Conservation (phyloP, 2,113 vertebrate genomes). For the Danio rerio region GRCz12tu NC_133187.1:18341001-18341500, state of each 20-base stretch:
- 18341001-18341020: too few relatives aligned
- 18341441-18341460: constrained; percentile 68
- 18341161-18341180: constrained; percentile 88
- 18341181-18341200: constrained; percentile 88
- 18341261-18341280: background rate
- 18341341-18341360: constrained; percentile 62
- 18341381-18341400: constrained; percentile 84
- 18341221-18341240: constrained; percentile 89
- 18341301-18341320: background rate
- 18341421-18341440: constrained; percentile 74
- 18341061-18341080: too few relatives aligned
- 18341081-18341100: too few relatives aligned
- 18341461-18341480: constrained; percentile 59
- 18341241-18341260: constrained; percentile 65
- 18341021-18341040: too few relatives aligned
- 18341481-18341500: constrained; percentile 59
- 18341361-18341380: constrained; percentile 77
- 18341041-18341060: too few relatives aligned
- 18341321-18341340: too few relatives aligned
- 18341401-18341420: constrained; percentile 78
- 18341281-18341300: background rate
- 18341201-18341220: constrained; percentile 92
- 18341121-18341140: constrained; percentile 95
- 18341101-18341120: constrained; percentile 79
- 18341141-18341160: constrained; percentile 82